A percentile compares a stretch with the other conserved stretches of the same genome.
These are phyloP conservation scores for Cyclina sinensis DNA, from an alignment of 1,140 invertebrate species.

Conservation along the genomic window DNA sequence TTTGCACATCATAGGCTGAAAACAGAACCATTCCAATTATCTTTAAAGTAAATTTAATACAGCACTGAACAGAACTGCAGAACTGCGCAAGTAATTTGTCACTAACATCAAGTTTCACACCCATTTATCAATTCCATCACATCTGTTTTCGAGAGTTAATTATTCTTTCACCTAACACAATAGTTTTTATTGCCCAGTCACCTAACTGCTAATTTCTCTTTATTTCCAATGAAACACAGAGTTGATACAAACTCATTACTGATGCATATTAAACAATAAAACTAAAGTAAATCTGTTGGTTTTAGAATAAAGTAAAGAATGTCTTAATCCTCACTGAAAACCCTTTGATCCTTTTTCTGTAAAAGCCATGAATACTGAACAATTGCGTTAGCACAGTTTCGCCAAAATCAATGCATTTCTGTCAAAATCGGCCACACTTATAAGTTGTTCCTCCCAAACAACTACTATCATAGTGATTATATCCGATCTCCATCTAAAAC, in stretches of 20 bases:
- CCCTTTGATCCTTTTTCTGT: not conserved
- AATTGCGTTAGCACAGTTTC: not conserved
- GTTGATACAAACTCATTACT: not conserved
- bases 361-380: conserved; percentile 28
- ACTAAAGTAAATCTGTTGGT: no score
- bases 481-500: not conserved
- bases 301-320: not conserved
- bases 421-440: not conserved
- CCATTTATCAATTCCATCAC: no score
- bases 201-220: not conserved
- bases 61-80: no score
- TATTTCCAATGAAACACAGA: not conserved
- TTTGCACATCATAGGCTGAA: not conserved
- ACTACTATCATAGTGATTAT: not conserved
- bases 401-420: conserved; percentile 5
- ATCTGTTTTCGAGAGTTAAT: no score
- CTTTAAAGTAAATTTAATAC: no score
- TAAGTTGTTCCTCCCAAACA: not conserved
- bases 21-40: not conserved
- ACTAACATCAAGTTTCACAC: no score
- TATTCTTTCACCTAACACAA: no score
- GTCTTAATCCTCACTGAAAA: not conserved
- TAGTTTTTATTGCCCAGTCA: no score
- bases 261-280: not conserved
- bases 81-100: no score